A percentile compares a stretch with the other conserved stretches of the same genome.
phyloP scores from a whole-genome alignment of 1,140 invertebrate genomes.

The Zophobas atratus region DNA sequence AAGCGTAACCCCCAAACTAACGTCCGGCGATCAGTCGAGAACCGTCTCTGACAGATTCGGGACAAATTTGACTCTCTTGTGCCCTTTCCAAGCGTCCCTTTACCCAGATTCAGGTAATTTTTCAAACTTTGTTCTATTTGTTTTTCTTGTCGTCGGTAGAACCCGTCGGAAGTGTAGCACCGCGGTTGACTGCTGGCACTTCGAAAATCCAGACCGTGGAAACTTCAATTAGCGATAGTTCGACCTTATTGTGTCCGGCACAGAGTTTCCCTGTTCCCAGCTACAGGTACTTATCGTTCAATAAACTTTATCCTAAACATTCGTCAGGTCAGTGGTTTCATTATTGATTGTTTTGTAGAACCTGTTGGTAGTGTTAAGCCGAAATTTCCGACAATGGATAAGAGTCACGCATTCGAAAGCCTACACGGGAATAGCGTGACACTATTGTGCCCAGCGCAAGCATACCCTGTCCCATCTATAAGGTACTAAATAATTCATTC shows the following conservation, averaged over 20 bases:
- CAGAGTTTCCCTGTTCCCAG: slow-evolving; percentile 79
- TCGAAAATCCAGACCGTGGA: slow-evolving; percentile 64
- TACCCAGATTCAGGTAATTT: slow-evolving; percentile 73
- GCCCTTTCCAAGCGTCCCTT: slow-evolving; percentile 77
- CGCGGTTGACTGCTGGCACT: slow-evolving; percentile 74
- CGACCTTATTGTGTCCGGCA: slow-evolving; percentile 73
- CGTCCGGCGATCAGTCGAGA: slow-evolving; percentile 77
- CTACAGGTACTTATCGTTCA: slow-evolving; percentile 71
- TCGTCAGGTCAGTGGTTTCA: not conserved
- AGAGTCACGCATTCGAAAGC: slow-evolving; percentile 66
- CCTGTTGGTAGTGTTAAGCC: slow-evolving; percentile 74
- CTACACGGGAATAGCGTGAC: slow-evolving; percentile 66
- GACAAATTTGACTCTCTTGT: slow-evolving; percentile 75
- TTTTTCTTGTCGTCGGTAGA: slow-evolving; percentile 69
- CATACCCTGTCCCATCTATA: slow-evolving; percentile 72
- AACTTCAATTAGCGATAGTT: slow-evolving; percentile 39
- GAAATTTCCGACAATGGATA: slow-evolving; percentile 69
- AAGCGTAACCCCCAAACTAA: slow-evolving; percentile 83
- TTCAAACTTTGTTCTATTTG: slow-evolving; percentile 47
- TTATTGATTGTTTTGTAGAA: slow-evolving; percentile 67
- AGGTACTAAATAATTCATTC: slow-evolving; percentile 64
- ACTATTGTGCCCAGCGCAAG: slow-evolving; percentile 74
- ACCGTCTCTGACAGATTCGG: slow-evolving; percentile 72
- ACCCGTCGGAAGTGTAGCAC: slow-evolving; percentile 79
- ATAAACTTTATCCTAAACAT: slow-evolving; percentile 28